Evolutionary conservation across 2,888 invertebrate species (phyloP), one percentile per base, ranked within the genome.

Genomic region (Limnephilus marmoratus): DNA sequence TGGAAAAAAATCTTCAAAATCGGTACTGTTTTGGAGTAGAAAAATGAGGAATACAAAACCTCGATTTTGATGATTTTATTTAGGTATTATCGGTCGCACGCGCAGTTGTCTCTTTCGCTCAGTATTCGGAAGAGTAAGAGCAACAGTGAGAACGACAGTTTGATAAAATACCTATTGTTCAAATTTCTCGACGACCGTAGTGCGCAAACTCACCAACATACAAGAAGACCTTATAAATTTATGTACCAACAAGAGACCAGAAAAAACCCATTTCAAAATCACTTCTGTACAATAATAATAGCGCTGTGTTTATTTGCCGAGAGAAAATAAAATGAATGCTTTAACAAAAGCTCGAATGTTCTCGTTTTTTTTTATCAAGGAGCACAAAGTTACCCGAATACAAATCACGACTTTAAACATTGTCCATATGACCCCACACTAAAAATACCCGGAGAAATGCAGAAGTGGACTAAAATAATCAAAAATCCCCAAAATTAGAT

Each of bases 391-490:
- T 83, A 37, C 83, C 83, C 83, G 29, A 83, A 83, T 83, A 83
- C 83, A 83, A 83, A 83, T 83, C 83, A 83, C 83, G 83, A 83
- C 83, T 83, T 83, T 83, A 34, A 83, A 83, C 83, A 83, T 83
- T 83, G 83, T 83, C 83, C 83, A 83, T 83, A 34, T 37, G 83
- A 83, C 83, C 83, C 83, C 31, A 24, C 24, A 83, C 83, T 83
- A 83, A 83, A 83, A 83, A 83, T 83, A 83, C 34, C 9, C 34
- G 37, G 83, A 83, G 83, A 34, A 83, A 83, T 83, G 83, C 83
- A 37, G 37, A 83, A 37, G 53, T 68, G 37, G 34, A 34, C 83
- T 31, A 18, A 3, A 13, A 13, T 12, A 37, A 18, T 9, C 18
- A 83, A 83, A 83, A 83, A 15, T 81, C 2, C 18, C 15, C 18